phyloP scores from a whole-genome alignment of 2,113 vertebrate genomes.

The Stegostoma tigrinum region DNA sequence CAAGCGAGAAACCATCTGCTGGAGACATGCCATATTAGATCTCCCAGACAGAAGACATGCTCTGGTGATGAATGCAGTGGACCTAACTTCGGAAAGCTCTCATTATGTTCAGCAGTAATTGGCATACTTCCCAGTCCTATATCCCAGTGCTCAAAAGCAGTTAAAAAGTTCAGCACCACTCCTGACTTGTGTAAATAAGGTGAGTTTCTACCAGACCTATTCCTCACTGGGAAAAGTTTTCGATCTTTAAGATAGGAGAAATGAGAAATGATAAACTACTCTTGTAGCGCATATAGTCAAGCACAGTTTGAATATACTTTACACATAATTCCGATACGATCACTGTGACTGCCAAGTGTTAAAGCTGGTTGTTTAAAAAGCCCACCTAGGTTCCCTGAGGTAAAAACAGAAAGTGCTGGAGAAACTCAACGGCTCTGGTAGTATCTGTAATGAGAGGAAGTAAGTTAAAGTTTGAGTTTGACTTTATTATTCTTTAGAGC shows the following conservation, averaged over 20 bases:
- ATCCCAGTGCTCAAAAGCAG: slow-evolving; percentile 2
- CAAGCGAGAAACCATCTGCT: not conserved
- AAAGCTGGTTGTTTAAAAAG: too few relatives aligned
- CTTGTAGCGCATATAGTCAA: not conserved
- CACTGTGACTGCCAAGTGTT: too few relatives aligned
- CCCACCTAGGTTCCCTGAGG: too few relatives aligned
- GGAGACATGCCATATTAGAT: not conserved
- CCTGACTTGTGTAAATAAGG: not conserved
- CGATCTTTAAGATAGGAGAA: not conserved
- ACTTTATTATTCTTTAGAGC: too few relatives aligned
- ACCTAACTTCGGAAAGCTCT: slow-evolving; percentile 13
- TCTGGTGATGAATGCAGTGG: not conserved
- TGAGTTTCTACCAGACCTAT: not conserved
- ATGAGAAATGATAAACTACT: not conserved
- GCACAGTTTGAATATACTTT: not conserved
- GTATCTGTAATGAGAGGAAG: too few relatives aligned
- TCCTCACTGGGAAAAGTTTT: not conserved
- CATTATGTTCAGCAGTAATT: slow-evolving; percentile 21
- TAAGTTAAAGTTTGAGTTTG: too few relatives aligned
- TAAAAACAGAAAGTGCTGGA: too few relatives aligned
- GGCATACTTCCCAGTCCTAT: slow-evolving; percentile 2
- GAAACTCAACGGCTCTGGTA: too few relatives aligned
- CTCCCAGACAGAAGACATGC: slow-evolving; percentile 16
- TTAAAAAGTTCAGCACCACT: not conserved
- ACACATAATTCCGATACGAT: not conserved